Percentiles rank a stretch among this genome's conserved stretches.
Evolutionary conservation across 2,113 vertebrate species (phyloP).

Genomic region (Syrmaticus mikado): DNA sequence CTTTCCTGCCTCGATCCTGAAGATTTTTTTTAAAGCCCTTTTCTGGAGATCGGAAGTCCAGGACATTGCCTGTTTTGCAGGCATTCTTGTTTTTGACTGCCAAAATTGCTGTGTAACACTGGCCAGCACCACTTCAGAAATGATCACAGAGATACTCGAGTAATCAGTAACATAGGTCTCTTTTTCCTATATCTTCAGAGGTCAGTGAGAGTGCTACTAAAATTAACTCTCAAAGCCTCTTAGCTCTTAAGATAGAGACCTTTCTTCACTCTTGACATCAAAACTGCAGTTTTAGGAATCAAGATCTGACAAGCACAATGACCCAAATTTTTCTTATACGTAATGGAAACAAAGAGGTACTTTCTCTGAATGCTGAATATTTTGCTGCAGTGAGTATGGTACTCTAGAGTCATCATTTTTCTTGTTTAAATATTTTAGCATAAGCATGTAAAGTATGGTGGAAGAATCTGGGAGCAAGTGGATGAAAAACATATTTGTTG

Average conservation of each 20-base stretch:
- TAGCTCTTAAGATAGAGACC: not conserved
- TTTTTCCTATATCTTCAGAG: not conserved
- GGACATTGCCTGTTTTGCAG: not conserved
- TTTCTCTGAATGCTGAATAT: not conserved
- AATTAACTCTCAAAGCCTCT: not conserved
- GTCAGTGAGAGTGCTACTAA: not conserved
- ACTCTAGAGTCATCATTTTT: not conserved
- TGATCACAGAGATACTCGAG: not conserved
- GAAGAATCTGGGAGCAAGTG: not conserved
- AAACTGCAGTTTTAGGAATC: not conserved
- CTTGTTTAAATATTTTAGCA: not conserved
- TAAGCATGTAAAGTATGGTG: not conserved
- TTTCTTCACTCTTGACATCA: not conserved
- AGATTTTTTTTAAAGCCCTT: not conserved
- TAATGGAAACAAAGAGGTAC: not conserved
- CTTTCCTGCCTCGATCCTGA: not conserved
- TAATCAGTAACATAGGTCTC: not conserved
- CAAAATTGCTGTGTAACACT: not conserved
- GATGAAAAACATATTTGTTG: not conserved
- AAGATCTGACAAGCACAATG: not conserved
- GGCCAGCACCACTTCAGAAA: not conserved
- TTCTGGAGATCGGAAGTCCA: not conserved
- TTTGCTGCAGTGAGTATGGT: not conserved
- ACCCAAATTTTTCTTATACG: not conserved
- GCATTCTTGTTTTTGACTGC: not conserved